Evolutionary conservation across 2,113 vertebrate genomes (phyloP).

Genomic region (Hippocampus abdominalis): DNA sequence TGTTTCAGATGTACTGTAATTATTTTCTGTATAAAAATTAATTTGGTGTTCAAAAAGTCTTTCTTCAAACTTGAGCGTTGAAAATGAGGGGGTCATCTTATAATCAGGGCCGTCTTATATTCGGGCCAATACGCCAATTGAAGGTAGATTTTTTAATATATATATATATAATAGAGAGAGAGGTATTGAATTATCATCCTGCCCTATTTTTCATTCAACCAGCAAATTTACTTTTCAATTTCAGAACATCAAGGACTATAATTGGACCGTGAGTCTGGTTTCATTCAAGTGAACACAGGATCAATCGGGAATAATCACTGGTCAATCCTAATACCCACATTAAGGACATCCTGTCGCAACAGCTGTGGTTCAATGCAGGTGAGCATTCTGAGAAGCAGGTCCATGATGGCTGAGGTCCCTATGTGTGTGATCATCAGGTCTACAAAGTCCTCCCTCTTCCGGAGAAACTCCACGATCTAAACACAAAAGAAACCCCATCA

Average conservation of each 20-base stretch:
- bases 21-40: no score
- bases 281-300: neutral
- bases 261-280: neutral
- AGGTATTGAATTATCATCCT: no score
- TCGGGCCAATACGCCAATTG: no score
- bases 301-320: neutral
- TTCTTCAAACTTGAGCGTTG: no score
- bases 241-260: neutral
- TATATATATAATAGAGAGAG: no score
- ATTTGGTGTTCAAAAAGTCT: no score
- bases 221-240: neutral
- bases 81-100: no score
- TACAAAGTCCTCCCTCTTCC: conserved; percentile 93
- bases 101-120: no score
- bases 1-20: no score
- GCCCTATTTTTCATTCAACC: neutral
- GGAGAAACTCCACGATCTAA: conserved; percentile 93
- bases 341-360: conserved; percentile 92
- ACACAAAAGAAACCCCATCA: conserved; percentile 22
- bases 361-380: conserved; percentile 97
- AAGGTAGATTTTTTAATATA: no score
- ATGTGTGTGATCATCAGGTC: conserved; percentile 97
- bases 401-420: conserved; percentile 98
- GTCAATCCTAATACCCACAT: conserved; percentile 71
- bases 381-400: conserved; percentile 92